Conservation (phyloP, 2,888 invertebrate genomes). For the Caenorhabditis sp. region DNA sequence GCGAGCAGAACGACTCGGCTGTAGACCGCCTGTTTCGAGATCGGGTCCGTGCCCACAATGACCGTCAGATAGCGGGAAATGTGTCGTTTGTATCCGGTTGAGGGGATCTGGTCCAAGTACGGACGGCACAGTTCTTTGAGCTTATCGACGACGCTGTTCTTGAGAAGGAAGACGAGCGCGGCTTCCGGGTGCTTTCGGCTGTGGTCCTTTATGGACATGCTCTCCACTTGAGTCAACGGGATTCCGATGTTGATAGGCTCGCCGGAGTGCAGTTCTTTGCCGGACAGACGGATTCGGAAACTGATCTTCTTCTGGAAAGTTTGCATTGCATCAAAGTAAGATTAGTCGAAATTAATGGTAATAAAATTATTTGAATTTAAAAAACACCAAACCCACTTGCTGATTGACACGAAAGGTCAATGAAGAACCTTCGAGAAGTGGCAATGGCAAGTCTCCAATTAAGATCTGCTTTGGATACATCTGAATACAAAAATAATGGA, state of each 20-base stretch:
- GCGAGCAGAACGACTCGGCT: slow-evolving; percentile 8
- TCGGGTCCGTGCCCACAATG: slow-evolving; percentile 8
- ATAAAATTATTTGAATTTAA: not conserved
- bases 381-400: slow-evolving; percentile 1
- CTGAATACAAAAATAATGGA: slow-evolving; percentile 3
- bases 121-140: too few relatives aligned
- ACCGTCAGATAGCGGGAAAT: slow-evolving; percentile 29
- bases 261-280: not conserved
- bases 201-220: slow-evolving; percentile 26
- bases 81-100: not conserved
- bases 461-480: slow-evolving; percentile 37
- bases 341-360: too few relatives aligned
- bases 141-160: slow-evolving; percentile 7
- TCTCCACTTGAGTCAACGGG: slow-evolving; percentile 28
- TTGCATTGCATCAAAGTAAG: not conserved
- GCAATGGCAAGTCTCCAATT: slow-evolving; percentile 12
- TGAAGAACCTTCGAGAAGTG: slow-evolving; percentile 14
- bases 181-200: slow-evolving; percentile 8
- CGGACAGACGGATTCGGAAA: slow-evolving; percentile 21
- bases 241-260: slow-evolving; percentile 28
- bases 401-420: slow-evolving; percentile 28
- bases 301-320: slow-evolving; percentile 31
- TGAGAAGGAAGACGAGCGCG: slow-evolving; percentile 17
- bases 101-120: too few relatives aligned
- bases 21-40: not conserved